A percentile compares a stretch with the other conserved stretches of the same genome.
Conservation (phyloP, 1,140 invertebrate species). For the Penaeus japonicus region DNA sequence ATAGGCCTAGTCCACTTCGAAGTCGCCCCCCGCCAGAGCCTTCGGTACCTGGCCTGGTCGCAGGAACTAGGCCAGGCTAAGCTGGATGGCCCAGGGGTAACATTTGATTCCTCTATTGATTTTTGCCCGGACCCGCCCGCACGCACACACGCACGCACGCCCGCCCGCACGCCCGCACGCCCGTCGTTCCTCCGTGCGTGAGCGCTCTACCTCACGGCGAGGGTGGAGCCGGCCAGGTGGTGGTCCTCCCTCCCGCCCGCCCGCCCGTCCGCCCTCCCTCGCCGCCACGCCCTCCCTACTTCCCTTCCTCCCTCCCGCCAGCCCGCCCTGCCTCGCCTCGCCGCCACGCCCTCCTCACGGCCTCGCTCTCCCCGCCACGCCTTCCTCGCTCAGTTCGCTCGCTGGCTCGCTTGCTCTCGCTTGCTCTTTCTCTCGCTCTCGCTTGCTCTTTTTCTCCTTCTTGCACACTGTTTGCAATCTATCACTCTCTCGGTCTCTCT, state of each 20-base stretch:
- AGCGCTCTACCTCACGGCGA: background rate
- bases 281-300: background rate
- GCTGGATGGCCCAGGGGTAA: conserved; percentile 31
- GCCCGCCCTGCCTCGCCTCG: background rate
- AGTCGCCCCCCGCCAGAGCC: background rate
- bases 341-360: background rate
- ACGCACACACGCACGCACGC: background rate
- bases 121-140: conserved; percentile 3
- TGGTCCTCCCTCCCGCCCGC: background rate
- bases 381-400: background rate
- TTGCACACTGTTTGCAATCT: background rate
- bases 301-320: background rate
- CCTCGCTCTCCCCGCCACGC: background rate
- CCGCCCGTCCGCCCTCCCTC: background rate
- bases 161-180: background rate
- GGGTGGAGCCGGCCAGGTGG: conserved; percentile 11
- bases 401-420: background rate
- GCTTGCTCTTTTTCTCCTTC: background rate
- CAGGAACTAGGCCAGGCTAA: conserved; percentile 30
- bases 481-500: background rate
- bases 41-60: background rate
- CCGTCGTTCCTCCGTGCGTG: background rate
- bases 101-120: conserved; percentile 41
- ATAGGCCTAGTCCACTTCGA: background rate
- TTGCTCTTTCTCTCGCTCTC: background rate